Conservation (phyloP, 1,140 invertebrate genomes). For the Drosophila leontia region DNA sequence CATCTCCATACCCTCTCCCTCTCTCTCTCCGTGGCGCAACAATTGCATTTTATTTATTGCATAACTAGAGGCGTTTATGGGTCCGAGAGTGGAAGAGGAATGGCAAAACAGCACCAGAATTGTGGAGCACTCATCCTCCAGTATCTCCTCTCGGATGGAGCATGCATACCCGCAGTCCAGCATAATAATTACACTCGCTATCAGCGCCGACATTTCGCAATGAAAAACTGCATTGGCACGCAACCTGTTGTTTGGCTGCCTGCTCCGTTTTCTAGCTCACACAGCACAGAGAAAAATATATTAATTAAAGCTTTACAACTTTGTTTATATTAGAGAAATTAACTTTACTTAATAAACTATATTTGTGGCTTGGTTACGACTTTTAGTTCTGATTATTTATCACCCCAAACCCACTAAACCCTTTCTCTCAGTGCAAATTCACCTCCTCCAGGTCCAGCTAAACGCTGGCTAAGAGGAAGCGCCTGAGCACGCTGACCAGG, state of each 20-base stretch:
- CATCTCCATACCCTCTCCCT: neutral
- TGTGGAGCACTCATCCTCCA: conserved; percentile 14
- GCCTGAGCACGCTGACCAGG: conserved; percentile 11
- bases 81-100: conserved; percentile 25
- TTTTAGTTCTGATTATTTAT: neutral
- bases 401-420: neutral
- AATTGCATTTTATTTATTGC: conserved; percentile 81
- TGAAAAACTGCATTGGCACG: conserved; percentile 73
- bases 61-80: conserved; percentile 76
- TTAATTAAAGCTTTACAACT: neutral
- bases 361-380: neutral
- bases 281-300: neutral
- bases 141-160: conserved; percentile 6
- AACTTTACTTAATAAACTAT: neutral
- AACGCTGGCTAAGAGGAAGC: conserved; percentile 46
- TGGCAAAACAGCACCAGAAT: conserved; percentile 23
- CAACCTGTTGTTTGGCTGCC: conserved; percentile 68
- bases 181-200: conserved; percentile 80
- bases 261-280: neutral
- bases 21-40: conserved; percentile 40
- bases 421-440: conserved; percentile 12
- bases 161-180: conserved; percentile 47
- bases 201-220: conserved; percentile 71
- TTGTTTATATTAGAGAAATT: neutral
- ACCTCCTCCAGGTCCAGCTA: conserved; percentile 30